Evolutionary conservation across 2,888 invertebrate species (phyloP).

Genomic region (Mythimna albipuncta): DNA sequence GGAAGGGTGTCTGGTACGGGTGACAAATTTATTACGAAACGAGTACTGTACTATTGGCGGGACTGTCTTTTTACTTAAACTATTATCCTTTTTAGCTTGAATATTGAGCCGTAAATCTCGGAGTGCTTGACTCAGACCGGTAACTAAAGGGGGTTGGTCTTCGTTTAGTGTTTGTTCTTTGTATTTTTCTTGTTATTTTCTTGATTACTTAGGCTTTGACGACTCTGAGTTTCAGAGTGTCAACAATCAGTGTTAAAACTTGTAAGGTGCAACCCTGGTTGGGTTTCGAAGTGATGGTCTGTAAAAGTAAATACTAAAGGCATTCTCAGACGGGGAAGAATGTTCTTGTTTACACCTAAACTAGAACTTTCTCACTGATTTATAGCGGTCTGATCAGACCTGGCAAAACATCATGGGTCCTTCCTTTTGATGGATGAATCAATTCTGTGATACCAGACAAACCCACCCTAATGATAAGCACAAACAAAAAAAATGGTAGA

Average conservation of each 20-base stretch:
- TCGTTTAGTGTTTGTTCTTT: constrained; percentile 15
- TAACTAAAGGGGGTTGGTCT: background rate
- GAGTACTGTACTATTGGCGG: constrained; percentile 48
- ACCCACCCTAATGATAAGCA: too few species aligned
- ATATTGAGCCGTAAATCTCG: constrained; percentile 48
- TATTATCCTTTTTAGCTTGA: constrained; percentile 43
- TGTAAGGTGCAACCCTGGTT: background rate
- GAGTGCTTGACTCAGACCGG: constrained; percentile 18
- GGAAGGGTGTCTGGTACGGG: constrained; percentile 57
- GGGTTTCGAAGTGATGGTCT: background rate
- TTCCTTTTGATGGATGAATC: too few species aligned
- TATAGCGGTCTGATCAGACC: background rate
- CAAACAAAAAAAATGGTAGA: too few species aligned
- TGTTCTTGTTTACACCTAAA: too few species aligned
- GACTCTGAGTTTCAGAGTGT: background rate
- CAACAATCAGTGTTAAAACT: background rate
- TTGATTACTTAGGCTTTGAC: background rate
- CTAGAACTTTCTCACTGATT: background rate
- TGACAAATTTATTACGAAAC: constrained; percentile 66
- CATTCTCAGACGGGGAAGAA: too few species aligned
- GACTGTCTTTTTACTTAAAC: constrained; percentile 52
- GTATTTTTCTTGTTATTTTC: background rate
- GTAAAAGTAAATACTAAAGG: background rate
- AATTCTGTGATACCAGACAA: too few species aligned
- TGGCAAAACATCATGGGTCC: background rate